Conservation (phyloP, 92 coral and sea anemone species). For the Umimayanthus kanabou region DNA sequence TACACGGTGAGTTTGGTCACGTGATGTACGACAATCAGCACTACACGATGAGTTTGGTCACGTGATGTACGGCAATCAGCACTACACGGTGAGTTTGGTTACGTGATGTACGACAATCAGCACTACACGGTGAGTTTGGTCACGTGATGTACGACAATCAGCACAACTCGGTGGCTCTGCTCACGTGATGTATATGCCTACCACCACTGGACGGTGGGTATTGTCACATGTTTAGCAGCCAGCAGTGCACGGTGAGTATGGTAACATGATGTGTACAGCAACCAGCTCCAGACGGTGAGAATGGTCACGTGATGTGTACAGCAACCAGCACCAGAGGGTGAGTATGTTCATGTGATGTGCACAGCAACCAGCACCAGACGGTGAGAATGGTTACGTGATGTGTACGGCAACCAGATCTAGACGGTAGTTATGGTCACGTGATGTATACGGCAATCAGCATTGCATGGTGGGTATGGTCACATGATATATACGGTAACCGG, state of each 20-base stretch:
- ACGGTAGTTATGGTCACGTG: neutral
- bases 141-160: neutral
- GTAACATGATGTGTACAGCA: neutral
- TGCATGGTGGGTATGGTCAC: neutral
- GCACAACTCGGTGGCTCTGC: neutral
- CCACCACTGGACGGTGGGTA: neutral
- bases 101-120: neutral
- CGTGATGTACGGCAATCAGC: constrained; percentile 47
- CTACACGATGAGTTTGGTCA: neutral
- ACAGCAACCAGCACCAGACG: neutral
- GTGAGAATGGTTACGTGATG: neutral
- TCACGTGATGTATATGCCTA: neutral
- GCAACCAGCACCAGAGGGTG: neutral
- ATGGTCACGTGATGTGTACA: neutral
- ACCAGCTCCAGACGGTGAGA: no score
- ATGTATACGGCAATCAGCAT: neutral
- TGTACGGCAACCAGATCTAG: neutral
- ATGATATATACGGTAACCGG: neutral
- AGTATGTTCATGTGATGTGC: neutral
- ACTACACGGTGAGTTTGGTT: constrained; percentile 63
- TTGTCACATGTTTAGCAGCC: neutral
- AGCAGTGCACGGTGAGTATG: neutral
- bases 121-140: neutral
- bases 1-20: neutral
- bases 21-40: neutral